phyloP scores from a whole-genome alignment of 2,888 invertebrate genomes.

The Halocaridina rubra region DNA sequence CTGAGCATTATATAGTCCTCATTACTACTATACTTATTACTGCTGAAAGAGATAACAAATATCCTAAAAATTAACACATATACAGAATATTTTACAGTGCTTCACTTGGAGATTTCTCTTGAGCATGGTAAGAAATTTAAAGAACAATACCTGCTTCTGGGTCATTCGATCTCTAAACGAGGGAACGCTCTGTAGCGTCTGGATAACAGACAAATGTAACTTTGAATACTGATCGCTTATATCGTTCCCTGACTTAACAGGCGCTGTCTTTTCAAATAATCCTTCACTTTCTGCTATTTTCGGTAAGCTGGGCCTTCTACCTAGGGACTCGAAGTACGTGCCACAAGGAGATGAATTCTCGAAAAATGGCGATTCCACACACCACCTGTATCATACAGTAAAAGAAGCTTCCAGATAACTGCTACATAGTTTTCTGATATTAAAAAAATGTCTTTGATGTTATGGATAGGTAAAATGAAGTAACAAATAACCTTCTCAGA shows the following conservation, averaged over 20 bases:
- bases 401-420: too few relatives aligned
- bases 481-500: not conserved
- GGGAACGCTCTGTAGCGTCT: constrained; percentile 55
- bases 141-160: constrained; percentile 59
- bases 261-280: constrained; percentile 11
- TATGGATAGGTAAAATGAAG: too few relatives aligned
- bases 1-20: too few relatives aligned
- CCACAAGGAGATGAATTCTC: not conserved
- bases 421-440: too few relatives aligned
- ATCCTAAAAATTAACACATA: too few relatives aligned
- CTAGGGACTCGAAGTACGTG: not conserved
- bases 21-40: too few relatives aligned
- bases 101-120: too few relatives aligned
- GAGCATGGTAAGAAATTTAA: too few relatives aligned
- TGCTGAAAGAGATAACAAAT: too few relatives aligned
- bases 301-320: not conserved
- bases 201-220: constrained; percentile 50
- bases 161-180: constrained; percentile 55
- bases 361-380: constrained; percentile 54
- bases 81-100: too few relatives aligned
- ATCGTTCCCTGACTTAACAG: not conserved
- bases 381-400: constrained; percentile 38
- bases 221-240: constrained; percentile 39
- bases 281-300: not conserved
- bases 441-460: too few relatives aligned